Conservation (phyloP, 2,797 vertebrate species). For the Liparis tanakae region DNA sequence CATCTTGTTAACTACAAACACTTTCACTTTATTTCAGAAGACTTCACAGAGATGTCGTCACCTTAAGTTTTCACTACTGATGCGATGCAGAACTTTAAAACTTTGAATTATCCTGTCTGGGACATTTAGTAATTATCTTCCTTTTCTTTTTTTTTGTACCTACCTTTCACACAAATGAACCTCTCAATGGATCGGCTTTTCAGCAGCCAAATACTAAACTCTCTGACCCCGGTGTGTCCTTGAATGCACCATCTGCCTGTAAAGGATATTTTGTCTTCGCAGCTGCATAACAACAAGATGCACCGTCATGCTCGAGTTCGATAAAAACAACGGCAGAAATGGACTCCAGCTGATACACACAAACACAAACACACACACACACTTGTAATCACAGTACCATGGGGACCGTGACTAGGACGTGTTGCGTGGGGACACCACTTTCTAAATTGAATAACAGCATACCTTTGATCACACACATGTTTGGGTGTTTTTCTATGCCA, state of each 20-base stretch:
- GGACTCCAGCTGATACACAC: neutral
- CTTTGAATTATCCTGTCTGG: neutral
- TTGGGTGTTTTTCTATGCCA: neutral
- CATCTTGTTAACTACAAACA: neutral
- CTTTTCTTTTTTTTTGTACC: neutral
- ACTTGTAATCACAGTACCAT: too few species aligned
- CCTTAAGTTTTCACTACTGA: neutral
- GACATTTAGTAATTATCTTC: neutral
- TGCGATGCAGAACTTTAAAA: neutral
- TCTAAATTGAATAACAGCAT: too few species aligned
- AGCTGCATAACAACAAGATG: conserved; percentile 4
- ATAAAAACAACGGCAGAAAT: neutral
- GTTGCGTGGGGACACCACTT: too few species aligned
- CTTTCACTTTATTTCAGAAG: conserved; percentile 1
- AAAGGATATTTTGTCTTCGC: neutral
- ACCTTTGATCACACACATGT: too few species aligned
- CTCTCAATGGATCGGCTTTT: conserved; percentile 2
- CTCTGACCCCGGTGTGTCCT: neutral
- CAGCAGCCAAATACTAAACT: neutral
- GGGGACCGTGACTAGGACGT: too few species aligned
- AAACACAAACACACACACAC: neutral
- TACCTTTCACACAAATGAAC: neutral
- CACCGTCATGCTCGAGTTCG: neutral
- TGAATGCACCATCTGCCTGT: conserved; percentile 8
- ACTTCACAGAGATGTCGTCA: neutral